Evolutionary conservation across 1,140 invertebrate species (phyloP).

Genomic region (Diorhabda carinulata): DNA sequence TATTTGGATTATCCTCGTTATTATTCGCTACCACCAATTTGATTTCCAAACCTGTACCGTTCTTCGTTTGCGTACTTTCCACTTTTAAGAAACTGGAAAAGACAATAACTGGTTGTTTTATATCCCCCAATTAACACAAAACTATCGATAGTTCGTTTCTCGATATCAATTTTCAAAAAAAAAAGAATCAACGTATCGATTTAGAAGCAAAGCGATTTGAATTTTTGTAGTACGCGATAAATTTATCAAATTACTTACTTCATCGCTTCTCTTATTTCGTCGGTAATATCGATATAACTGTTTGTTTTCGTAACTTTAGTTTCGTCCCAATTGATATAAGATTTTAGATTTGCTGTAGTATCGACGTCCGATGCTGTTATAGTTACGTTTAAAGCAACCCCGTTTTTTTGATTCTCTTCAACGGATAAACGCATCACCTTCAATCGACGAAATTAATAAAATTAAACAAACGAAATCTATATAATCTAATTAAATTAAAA

Average conservation of each 20-base stretch:
- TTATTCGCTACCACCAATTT: slow-evolving; percentile 13
- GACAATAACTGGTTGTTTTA: no score
- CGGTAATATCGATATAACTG: background rate
- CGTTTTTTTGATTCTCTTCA: slow-evolving; percentile 52
- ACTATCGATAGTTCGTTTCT: no score
- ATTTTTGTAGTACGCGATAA: no score
- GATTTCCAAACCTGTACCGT: slow-evolving; percentile 18
- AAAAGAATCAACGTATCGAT: no score
- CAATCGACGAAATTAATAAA: slow-evolving; percentile 8
- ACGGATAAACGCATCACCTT: slow-evolving; percentile 34
- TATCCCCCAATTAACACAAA: background rate
- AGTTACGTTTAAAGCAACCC: slow-evolving; percentile 44
- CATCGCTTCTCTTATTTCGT: background rate
- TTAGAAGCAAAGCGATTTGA: no score
- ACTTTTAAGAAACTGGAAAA: slow-evolving; percentile 33
- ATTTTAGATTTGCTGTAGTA: slow-evolving; percentile 51
- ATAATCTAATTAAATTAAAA: no score
- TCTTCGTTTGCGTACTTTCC: slow-evolving; percentile 5
- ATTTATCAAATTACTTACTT: slow-evolving; percentile 4
- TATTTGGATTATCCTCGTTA: slow-evolving; percentile 19
- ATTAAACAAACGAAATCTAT: slow-evolving; percentile 9
- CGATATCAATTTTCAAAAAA: no score
- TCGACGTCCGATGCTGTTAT: slow-evolving; percentile 54
- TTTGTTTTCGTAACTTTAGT: slow-evolving; percentile 52
- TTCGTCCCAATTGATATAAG: slow-evolving; percentile 54